Evolutionary conservation across 1,140 invertebrate genomes (phyloP), one percentile per base, ranked within the genome.

Genomic region (Pachyrhynchus sulphureomaculatus): DNA sequence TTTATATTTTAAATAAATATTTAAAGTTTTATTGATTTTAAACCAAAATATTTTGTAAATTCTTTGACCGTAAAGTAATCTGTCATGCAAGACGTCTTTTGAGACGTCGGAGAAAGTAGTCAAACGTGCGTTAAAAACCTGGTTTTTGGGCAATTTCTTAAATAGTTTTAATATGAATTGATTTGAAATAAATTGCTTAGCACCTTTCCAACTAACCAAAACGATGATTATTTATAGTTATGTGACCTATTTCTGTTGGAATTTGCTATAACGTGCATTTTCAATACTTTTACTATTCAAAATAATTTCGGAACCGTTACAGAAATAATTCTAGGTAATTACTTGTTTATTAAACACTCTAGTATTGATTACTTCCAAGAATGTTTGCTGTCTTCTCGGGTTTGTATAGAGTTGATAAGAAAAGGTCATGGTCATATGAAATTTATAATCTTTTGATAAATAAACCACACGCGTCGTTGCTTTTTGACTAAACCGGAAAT

Each of bases 61-160:
- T 21, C 8, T 21, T 44, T 44, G n/a, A 44, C 23, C 18, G 26
- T 29, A 29, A 29, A 29, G 21, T 21, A 21, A 6, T 47, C 44
- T 29, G 44, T 47, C 44, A 47, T 26, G 41, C 41, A 24, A 44
- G 23, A 44, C 41, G 26, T 29, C 12, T 44, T 26, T 2, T 13
- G 10, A 47, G 44, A 47, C 23, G 44, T 47, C 23, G 44, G 44
- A 26, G 44, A 47, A 47, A 47, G 44, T 47, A 47, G 44, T 26
- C 44, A 29, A 32, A 29, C 44, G 2, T 47, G 17, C n/a, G 15
- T 47, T 26, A n/a, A 1, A 17, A 26, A 29, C 29, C n/a, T 47
- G 10, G 17, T 1, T 24, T 47, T 47, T 47, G n/a, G 44, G 44
- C 12, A 18, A 47, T 47, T 24, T 47, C 29, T n/a, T 47, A 5